Conservation (phyloP, 2,888 invertebrate species). For the Platycheirus albimanus region DNA sequence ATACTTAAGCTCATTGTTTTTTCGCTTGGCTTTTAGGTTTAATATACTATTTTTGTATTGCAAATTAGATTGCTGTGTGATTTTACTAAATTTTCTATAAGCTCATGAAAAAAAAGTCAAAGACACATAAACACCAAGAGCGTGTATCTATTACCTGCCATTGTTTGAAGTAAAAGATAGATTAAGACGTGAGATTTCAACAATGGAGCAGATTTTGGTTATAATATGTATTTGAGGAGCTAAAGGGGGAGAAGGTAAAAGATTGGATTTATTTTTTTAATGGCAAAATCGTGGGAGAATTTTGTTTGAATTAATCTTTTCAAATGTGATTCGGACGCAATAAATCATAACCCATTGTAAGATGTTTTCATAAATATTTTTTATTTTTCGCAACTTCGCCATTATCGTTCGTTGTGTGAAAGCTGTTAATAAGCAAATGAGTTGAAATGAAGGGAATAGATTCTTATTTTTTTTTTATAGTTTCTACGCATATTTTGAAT, state of each 20-base stretch:
- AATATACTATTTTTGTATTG: conserved; percentile 23
- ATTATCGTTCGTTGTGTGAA: conserved; percentile 48
- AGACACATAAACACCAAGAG: conserved; percentile 17
- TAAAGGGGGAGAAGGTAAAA: conserved; percentile 13
- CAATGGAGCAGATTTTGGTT: conserved; percentile 52
- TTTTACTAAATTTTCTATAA: conserved; percentile 36
- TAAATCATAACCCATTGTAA: conserved; percentile 62
- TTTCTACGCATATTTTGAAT: conserved; percentile 21
- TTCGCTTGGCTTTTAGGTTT: conserved; percentile 35
- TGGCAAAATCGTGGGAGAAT: conserved; percentile 64
- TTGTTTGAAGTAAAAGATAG: conserved; percentile 44
- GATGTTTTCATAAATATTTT: conserved; percentile 15
- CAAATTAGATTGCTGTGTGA: conserved; percentile 62
- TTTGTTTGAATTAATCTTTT: conserved; percentile 53
- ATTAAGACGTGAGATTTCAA: conserved; percentile 56
- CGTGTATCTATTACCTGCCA: conserved; percentile 55
- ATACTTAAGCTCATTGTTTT: conserved; percentile 34
- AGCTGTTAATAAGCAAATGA: conserved; percentile 24
- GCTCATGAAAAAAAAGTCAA: conserved; percentile 7
- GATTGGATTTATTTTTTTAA: conserved; percentile 57
- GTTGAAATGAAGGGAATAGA: too few species aligned
- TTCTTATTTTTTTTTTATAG: too few species aligned
- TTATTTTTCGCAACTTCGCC: conserved; percentile 13
- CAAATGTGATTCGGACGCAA: conserved; percentile 61
- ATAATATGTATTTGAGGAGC: conserved; percentile 1